Conservation (phyloP, 2,113 vertebrate genomes). For the Anthoscopus minutus region DNA sequence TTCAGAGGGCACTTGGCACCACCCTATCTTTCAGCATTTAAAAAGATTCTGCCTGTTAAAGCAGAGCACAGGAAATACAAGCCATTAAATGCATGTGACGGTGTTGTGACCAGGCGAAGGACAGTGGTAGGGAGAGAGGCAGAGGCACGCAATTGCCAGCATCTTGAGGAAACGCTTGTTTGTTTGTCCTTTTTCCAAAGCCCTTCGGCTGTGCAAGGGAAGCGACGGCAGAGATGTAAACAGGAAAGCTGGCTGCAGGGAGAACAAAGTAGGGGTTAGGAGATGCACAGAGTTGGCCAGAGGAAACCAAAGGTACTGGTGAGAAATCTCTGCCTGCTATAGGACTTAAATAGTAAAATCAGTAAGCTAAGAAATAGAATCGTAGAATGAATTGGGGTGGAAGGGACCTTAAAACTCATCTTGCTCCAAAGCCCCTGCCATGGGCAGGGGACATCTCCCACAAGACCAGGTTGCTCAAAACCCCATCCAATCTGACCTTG, state of each 20-base stretch:
- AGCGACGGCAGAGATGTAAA: background rate
- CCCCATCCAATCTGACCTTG: background rate
- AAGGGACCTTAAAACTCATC: background rate
- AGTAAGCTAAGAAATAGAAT: background rate
- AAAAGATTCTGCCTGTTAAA: background rate
- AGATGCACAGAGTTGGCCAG: background rate
- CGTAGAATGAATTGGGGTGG: background rate
- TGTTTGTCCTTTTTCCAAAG: slow-evolving; percentile 12
- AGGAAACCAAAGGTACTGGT: background rate
- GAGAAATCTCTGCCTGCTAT: background rate
- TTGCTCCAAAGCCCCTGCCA: background rate
- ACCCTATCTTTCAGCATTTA: fast-evolving
- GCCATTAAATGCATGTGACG: background rate
- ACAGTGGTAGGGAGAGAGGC: background rate
- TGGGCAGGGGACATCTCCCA: background rate
- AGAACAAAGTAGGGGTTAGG: background rate
- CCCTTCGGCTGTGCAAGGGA: background rate
- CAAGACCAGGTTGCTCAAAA: background rate
- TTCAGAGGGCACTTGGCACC: background rate
- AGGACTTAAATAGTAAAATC: background rate
- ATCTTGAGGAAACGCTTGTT: background rate
- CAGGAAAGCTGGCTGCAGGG: slow-evolving; percentile 22
- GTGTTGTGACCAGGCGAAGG: background rate
- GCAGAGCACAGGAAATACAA: background rate
- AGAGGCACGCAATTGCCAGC: background rate